phyloP scores from a whole-genome alignment of 2,888 invertebrate genomes.

The Amiota mariae region DNA sequence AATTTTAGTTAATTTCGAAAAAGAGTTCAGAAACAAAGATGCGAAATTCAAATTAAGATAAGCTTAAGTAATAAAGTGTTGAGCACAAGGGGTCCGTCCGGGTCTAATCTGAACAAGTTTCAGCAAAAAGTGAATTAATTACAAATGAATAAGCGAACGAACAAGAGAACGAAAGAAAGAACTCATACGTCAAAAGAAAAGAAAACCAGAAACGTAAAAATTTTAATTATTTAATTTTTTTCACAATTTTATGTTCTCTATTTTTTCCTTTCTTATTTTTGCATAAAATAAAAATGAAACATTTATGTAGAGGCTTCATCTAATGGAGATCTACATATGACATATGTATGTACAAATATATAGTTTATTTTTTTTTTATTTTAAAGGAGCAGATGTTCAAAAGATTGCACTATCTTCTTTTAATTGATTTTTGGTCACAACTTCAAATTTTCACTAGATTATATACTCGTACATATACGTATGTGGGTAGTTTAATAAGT shows the following conservation, averaged over 20 bases:
- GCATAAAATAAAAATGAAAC: constrained; percentile 11
- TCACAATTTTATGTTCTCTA: not conserved
- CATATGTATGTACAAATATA: no score
- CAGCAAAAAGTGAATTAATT: constrained; percentile 24
- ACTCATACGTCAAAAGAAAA: constrained; percentile 10
- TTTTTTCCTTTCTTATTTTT: no score
- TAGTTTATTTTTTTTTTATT: no score
- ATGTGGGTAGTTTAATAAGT: no score
- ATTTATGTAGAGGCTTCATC: not conserved
- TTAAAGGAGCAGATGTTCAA: not conserved
- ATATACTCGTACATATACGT: no score
- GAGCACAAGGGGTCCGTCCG: no score
- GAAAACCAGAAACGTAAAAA: constrained; percentile 21
- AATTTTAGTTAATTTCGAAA: not conserved
- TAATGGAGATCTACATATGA: no score
- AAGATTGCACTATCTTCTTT: not conserved
- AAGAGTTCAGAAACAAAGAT: not conserved
- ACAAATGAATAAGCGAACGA: not conserved
- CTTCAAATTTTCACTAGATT: no score
- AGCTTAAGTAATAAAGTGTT: not conserved
- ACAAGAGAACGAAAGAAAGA: not conserved
- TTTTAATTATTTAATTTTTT: constrained; percentile 8
- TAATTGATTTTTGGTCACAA: not conserved
- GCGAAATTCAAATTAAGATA: not conserved
- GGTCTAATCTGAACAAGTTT: constrained; percentile 8